Evolutionary conservation across 2,113 vertebrate species (phyloP), one percentile per base, ranked within the genome.

Genomic region (Bungarus multicinctus): DNA sequence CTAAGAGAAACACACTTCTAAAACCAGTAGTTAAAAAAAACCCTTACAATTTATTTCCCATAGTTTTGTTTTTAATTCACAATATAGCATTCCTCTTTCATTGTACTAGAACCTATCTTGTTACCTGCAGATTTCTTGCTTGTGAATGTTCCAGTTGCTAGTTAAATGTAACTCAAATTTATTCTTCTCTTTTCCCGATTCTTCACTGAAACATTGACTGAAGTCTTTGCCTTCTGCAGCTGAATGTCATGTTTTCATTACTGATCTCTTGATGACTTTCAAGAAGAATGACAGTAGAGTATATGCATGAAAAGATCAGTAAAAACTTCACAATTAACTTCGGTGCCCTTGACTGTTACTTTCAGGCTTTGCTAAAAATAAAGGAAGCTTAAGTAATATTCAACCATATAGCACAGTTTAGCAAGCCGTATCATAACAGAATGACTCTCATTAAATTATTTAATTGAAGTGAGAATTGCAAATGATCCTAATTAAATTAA

Each of bases 201-300:
- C 87, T 91, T 96, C 94, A 93, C 85, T 86, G 23, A 94, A 20
- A 58, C 93, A 91, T 64, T 92, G 93, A 92, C 60, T 95, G 94
- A 96, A 95, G 85, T 91, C 60, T 92, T 94, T 0, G 0, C 47
- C 90, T 69, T 43, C 87, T 96, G n/a, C 94, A 96, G 95, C 95
- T 85, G 93, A 93, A 89, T 0, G 3, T 91, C 23, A 85, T 88
- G 60, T 92, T 95, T 96, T 95, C 93, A 93, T 94, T 94, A 94
- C 86, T 60, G 87, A 5, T 92, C 25, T 93, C 87, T 95, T 95
- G 9, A 43, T 43, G 90, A 58, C 74, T 94, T 92, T 27, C 27
- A 95, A 89, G 16, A 50, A 95, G 58, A 0, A 27, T 95, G 91
- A 93, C 60, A 95, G 87, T 11, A 89, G 18, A 89, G 25, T 55